Evolutionary conservation across 2,888 invertebrate genomes (phyloP), one percentile per base, ranked within the genome.

Genomic region (Dasysyrphus albostriatus): DNA sequence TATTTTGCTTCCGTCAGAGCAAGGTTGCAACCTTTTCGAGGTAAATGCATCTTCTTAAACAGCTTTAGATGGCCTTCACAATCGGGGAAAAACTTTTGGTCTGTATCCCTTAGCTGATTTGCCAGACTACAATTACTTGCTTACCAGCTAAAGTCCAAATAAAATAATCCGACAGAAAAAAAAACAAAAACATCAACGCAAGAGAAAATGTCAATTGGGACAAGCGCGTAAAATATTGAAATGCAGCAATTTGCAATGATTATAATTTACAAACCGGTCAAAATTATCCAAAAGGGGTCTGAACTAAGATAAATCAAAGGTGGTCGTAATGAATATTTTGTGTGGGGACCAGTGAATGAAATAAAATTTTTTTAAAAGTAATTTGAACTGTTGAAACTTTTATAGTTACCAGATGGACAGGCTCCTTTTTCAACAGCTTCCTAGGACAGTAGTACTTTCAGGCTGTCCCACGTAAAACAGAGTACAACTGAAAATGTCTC

Each of bases 51-150:
- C 54, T 69, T 54, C 24, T 34, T 32, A n/a, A 7, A 7, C 9
- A 0, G 16, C 1, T 19, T n/a, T 19, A 24, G 8, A 67, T 19
- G 37, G 14, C 69, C 54, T 69, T 69, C 34, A 39, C 0, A 14
- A 24, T 49, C 34, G 69, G 69, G 69, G 69, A 69, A 69, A 69
- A 39, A 39, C 69, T n/a, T 39, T 51, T 54, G n/a, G n/a, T n/a
- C 54, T n/a, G 39, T 44, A 37, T 1, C 47, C 3, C n/a, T 5
- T 16, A 49, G 29, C n/a, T 16, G 9, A 32, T 54, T 34, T 56
- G 1, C n/a, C 34, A 9, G 34, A 54, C 54, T 54, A 2, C 37
- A 24, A 7, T 32, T 6, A 8, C 34, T 63, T 29, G 1, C 2
- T 14, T 14, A n/a, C 5, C 5, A n/a, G 5, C 6, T 44, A 3